These are phyloP conservation scores for Pteropus alecto DNA, from an alignment of 2,113 vertebrate genomes.

Conservation along the genomic window DNA sequence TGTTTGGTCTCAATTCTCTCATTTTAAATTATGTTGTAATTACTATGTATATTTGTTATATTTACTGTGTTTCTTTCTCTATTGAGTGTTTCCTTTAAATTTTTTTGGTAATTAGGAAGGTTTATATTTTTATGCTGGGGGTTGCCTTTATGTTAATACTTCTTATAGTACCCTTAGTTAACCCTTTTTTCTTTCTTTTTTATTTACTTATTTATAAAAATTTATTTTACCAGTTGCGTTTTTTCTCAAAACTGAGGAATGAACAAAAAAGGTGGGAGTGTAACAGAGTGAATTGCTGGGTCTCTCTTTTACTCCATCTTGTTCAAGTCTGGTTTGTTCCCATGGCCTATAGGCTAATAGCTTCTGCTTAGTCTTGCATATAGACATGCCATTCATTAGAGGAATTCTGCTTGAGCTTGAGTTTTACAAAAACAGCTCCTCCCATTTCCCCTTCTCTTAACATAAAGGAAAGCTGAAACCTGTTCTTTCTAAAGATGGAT, in stretches of 20 bases:
- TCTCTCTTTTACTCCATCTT: not conserved
- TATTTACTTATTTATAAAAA: not conserved
- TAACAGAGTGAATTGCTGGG: not conserved
- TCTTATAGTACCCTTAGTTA: not conserved
- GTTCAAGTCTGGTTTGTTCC: not conserved
- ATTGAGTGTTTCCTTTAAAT: not conserved
- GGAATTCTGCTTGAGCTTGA: not conserved
- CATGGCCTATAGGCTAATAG: not conserved
- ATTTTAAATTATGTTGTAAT: not conserved
- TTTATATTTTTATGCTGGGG: not conserved
- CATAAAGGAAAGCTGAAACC: no score
- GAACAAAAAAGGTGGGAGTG: not conserved
- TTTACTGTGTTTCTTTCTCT: not conserved
- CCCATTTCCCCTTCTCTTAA: not conserved
- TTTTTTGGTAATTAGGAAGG: not conserved
- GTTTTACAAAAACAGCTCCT: not conserved
- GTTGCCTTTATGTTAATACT: not conserved
- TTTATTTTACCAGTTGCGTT: not conserved
- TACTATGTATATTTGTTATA: not conserved
- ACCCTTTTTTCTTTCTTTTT: not conserved
- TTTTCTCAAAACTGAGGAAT: not conserved
- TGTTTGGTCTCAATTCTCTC: not conserved
- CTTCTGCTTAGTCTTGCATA: not conserved
- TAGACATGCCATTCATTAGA: not conserved
- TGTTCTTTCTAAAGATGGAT: not conserved